Percentiles rank a stretch among this genome's conserved stretches.
Evolutionary conservation across 2,888 invertebrate species (phyloP).

Genomic region (Cybosia mesomella): DNA sequence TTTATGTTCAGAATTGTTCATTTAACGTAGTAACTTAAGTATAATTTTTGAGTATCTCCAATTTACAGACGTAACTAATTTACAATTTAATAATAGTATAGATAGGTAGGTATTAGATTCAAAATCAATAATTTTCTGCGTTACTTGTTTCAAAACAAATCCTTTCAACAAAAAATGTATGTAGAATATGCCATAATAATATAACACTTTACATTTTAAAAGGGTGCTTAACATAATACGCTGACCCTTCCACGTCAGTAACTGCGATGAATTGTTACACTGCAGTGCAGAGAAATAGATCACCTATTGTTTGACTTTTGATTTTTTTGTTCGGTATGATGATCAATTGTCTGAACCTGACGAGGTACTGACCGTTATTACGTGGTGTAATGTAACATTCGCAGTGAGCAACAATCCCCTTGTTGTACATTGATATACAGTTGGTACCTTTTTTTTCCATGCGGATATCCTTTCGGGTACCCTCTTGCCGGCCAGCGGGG

Average conservation of each 20-base stretch:
- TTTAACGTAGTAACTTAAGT: too few species aligned
- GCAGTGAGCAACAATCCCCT: background rate
- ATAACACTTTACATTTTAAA: slow-evolving; percentile 51
- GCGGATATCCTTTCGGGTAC: too few species aligned
- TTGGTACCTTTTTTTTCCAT: too few species aligned
- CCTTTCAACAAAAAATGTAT: slow-evolving; percentile 4
- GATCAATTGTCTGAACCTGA: background rate
- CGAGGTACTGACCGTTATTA: background rate
- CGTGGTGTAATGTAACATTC: background rate
- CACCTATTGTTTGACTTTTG: background rate
- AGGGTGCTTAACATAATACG: slow-evolving; percentile 53
- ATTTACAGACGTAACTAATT: too few species aligned
- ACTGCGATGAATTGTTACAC: slow-evolving; percentile 42
- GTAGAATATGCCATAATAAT: slow-evolving; percentile 29
- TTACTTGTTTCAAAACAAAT: slow-evolving; percentile 4
- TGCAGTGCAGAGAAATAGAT: slow-evolving; percentile 29
- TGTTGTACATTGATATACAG: too few species aligned
- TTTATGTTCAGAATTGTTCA: too few species aligned
- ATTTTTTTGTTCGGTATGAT: background rate
- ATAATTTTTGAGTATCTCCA: too few species aligned
- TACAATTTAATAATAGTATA: too few species aligned
- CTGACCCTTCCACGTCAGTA: slow-evolving; percentile 54
- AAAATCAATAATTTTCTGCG: background rate
- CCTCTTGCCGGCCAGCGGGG: too few species aligned
- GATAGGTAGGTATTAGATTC: too few species aligned